Conservation (phyloP, 2,113 vertebrate genomes). For the Dasyprocta punctata region DNA sequence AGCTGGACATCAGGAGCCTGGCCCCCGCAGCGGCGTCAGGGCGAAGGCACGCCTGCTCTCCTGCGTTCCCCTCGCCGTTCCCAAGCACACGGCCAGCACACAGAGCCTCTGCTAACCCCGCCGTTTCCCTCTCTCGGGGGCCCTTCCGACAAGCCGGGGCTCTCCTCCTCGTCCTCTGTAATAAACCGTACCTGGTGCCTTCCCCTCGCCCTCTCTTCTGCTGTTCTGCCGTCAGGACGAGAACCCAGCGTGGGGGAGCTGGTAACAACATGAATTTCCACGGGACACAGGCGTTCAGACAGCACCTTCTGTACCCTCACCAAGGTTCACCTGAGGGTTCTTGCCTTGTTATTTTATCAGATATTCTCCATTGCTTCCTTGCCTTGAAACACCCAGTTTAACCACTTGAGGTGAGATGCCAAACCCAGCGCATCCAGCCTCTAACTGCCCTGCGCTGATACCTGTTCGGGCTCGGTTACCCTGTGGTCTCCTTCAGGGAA, state of each 20-base stretch:
- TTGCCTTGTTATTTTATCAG: not conserved
- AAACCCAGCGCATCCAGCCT: not conserved
- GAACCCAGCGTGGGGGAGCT: too few relatives aligned
- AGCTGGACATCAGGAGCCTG: not conserved
- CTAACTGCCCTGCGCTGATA: not conserved
- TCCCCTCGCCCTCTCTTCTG: not conserved
- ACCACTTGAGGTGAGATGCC: not conserved
- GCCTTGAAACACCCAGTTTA: not conserved
- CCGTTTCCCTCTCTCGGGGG: not conserved
- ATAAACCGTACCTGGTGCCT: not conserved
- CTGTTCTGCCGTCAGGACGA: not conserved
- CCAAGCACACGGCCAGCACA: fast-evolving
- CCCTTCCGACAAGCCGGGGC: not conserved
- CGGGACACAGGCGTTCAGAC: too few relatives aligned
- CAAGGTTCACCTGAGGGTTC: not conserved
- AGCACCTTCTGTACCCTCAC: not conserved
- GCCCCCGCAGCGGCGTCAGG: not conserved
- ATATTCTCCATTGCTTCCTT: not conserved
- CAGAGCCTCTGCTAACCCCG: not conserved
- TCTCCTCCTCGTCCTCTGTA: not conserved
- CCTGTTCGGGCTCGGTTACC: not conserved
- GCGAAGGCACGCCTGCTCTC: not conserved
- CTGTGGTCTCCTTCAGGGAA: not conserved
- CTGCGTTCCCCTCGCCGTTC: not conserved
- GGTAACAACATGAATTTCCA: too few relatives aligned